Percentiles rank a stretch among this genome's conserved stretches.
phyloP scores from a whole-genome alignment of 2,888 invertebrate genomes.

The Metacarcinus magister region DNA sequence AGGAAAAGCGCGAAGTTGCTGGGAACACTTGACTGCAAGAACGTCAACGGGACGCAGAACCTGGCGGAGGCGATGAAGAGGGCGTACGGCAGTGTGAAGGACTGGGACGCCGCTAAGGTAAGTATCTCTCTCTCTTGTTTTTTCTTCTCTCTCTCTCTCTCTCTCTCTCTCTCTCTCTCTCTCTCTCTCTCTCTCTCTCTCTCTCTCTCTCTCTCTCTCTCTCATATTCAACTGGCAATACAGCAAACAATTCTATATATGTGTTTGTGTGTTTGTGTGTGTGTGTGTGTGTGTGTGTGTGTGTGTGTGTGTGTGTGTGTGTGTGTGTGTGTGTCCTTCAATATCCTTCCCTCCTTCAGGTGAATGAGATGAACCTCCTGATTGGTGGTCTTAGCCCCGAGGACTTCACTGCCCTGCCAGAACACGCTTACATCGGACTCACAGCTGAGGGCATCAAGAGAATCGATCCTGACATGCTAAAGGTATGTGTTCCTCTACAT shows the following conservation, averaged over 20 bases:
- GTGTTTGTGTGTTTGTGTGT: neutral
- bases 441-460: neutral
- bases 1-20: neutral
- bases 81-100: neutral
- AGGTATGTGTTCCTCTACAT: neutral
- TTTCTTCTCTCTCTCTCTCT: neutral
- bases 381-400: neutral
- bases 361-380: slow-evolving; percentile 6
- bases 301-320: neutral
- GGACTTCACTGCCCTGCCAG: neutral
- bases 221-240: neutral
- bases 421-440: neutral
- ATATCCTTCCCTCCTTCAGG: neutral
- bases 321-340: neutral
- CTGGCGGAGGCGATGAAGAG: neutral
- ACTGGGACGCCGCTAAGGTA: neutral
- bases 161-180: slow-evolving; percentile 26
- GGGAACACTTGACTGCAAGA: neutral
- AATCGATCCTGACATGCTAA: neutral
- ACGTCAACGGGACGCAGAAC: neutral
- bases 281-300: neutral
- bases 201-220: neutral
- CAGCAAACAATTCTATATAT: neutral
- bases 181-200: slow-evolving; percentile 20
- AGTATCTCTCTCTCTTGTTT: neutral